Evolutionary conservation across 2,888 invertebrate species (phyloP).

Genomic region (Tetragonisca angustula): DNA sequence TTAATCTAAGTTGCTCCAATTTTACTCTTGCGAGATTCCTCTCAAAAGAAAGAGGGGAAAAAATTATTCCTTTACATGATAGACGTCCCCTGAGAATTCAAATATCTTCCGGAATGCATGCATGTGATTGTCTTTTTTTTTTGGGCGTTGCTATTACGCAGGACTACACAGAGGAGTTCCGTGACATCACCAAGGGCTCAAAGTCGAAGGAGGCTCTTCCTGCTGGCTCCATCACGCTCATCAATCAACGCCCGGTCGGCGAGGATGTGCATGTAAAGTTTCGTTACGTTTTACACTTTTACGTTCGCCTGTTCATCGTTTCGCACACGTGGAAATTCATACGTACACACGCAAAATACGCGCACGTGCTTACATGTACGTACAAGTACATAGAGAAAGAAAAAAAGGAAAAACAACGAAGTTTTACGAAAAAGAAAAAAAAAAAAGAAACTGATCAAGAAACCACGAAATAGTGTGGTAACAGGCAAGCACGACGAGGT

Average conservation of each 20-base stretch:
- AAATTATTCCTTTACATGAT: background rate
- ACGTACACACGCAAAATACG: background rate
- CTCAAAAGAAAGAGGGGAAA: constrained; percentile 18
- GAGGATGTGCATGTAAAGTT: constrained; percentile 94
- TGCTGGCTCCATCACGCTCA: constrained; percentile 96
- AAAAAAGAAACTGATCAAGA: constrained; percentile 25
- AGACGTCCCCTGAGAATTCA: constrained; percentile 10
- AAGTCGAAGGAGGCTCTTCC: constrained; percentile 96
- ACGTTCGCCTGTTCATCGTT: background rate
- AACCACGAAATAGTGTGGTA: constrained; percentile 39
- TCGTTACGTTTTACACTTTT: constrained; percentile 68
- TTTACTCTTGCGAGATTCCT: background rate
- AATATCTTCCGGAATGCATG: constrained; percentile 83
- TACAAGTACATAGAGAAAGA: no score
- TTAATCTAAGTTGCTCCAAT: background rate
- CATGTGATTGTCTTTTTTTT: constrained; percentile 83
- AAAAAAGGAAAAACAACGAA: no score
- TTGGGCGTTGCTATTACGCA: constrained; percentile 85
- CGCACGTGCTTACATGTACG: background rate
- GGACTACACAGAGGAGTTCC: constrained; percentile 99
- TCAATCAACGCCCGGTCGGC: constrained; percentile 97
- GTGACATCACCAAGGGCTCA: constrained; percentile 96
- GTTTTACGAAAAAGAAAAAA: background rate
- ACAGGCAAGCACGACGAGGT: constrained; percentile 59
- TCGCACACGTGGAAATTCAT: background rate